Evolutionary conservation across 2,888 invertebrate genomes (phyloP).

Genomic region (Eristalis tenax): DNA sequence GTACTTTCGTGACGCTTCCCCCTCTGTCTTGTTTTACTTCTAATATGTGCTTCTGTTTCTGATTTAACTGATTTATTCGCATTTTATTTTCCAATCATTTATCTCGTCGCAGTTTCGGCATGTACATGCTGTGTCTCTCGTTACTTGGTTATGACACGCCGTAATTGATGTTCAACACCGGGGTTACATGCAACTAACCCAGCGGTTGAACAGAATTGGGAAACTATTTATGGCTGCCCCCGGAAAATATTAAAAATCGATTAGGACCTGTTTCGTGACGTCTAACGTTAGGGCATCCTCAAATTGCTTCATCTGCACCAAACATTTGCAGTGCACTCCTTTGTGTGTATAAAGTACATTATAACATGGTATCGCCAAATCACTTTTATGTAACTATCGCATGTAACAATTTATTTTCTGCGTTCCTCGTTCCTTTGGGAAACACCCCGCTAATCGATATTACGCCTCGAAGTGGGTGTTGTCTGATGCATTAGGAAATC

Average conservation of each 20-base stretch:
- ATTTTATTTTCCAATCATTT: background rate
- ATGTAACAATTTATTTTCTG: background rate
- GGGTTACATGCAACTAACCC: background rate
- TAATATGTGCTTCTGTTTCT: no score
- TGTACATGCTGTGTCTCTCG: background rate
- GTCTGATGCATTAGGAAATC: background rate
- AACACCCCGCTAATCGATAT: background rate
- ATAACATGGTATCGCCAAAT: background rate
- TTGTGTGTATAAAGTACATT: background rate
- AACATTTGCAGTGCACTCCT: background rate
- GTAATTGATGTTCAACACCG: background rate
- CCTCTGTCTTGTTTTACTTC: no score
- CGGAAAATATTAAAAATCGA: background rate
- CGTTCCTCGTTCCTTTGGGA: background rate
- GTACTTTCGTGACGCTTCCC: no score
- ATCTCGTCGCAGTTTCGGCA: background rate
- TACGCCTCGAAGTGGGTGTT: background rate
- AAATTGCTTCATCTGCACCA: background rate
- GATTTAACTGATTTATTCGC: background rate
- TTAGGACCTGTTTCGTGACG: background rate
- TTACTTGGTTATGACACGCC: background rate
- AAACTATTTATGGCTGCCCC: background rate
- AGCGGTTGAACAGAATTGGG: background rate
- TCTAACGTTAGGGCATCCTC: background rate
- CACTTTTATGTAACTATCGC: background rate